Evolutionary conservation across 2,113 vertebrate genomes (phyloP).

Genomic region (Eulacestoma nigropectus): DNA sequence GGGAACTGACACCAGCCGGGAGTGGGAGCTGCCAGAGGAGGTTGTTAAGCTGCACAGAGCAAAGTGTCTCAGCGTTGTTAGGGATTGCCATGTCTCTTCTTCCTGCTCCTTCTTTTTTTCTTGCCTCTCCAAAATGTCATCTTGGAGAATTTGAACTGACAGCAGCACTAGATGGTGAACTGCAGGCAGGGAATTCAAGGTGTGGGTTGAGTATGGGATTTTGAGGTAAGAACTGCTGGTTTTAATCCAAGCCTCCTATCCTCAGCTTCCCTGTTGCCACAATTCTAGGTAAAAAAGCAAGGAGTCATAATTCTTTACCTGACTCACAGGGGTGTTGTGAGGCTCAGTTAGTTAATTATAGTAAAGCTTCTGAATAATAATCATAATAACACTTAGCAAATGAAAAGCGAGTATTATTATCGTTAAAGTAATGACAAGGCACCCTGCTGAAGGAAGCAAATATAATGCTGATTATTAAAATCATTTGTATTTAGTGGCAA

Average conservation of each 20-base stretch:
- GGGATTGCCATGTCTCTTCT: not conserved
- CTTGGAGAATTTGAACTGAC: not conserved
- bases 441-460: constrained; percentile 56
- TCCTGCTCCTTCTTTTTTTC: not conserved
- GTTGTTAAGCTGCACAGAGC: constrained; percentile 14
- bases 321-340: constrained; percentile 36
- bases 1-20: not conserved
- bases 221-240: not conserved
- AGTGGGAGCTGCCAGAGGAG: not conserved
- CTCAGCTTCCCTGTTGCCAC: not conserved
- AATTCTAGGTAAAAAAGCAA: not conserved
- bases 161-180: not conserved
- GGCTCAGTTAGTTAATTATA: constrained; percentile 59
- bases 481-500: constrained; percentile 58
- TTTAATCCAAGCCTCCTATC: not conserved
- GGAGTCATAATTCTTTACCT: constrained; percentile 16
- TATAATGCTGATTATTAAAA: constrained; percentile 59
- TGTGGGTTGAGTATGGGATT: not conserved
- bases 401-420: constrained; percentile 50
- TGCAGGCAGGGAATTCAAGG: not conserved
- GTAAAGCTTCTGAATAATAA: constrained; percentile 59
- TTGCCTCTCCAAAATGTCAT: not conserved
- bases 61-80: not conserved
- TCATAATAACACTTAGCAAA: constrained; percentile 60
- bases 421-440: constrained; percentile 55